A percentile compares a stretch with the other conserved stretches of the same genome.
Evolutionary conservation across 2,113 vertebrate species (phyloP).

Genomic region (Lagenorhynchus albirostris): DNA sequence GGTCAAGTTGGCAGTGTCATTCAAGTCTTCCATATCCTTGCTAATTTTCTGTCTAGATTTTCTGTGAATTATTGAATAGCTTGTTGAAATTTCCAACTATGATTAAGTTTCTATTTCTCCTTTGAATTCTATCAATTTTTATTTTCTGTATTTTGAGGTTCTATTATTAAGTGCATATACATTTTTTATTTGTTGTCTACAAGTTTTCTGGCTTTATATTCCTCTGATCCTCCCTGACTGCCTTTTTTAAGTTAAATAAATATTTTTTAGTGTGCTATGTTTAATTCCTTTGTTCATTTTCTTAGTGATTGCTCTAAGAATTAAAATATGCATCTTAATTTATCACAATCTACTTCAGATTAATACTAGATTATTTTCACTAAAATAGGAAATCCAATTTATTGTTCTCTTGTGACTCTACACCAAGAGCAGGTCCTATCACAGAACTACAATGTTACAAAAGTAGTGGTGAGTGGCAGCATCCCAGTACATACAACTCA

Average conservation of each 20-base stretch:
- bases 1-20: neutral
- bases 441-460: accelerated
- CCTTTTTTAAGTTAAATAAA: neutral
- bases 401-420: neutral
- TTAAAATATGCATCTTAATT: neutral
- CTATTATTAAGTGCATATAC: neutral
- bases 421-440: neutral
- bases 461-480: neutral
- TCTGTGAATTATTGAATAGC: neutral
- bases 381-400: neutral
- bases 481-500: neutral
- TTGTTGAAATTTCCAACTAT: neutral
- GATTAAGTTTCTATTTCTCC: neutral
- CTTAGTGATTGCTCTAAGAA: neutral
- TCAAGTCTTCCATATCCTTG: neutral
- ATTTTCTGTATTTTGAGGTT: neutral
- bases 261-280: neutral
- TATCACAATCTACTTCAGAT: neutral
- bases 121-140: neutral
- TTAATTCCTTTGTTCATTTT: neutral
- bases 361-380: neutral
- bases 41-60: neutral
- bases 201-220: neutral
- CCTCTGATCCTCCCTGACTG: neutral
- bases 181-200: neutral